Evolutionary conservation across 2,888 invertebrate genomes (phyloP), one percentile per base, ranked within the genome.

Genomic region (Apoderus coryli): DNA sequence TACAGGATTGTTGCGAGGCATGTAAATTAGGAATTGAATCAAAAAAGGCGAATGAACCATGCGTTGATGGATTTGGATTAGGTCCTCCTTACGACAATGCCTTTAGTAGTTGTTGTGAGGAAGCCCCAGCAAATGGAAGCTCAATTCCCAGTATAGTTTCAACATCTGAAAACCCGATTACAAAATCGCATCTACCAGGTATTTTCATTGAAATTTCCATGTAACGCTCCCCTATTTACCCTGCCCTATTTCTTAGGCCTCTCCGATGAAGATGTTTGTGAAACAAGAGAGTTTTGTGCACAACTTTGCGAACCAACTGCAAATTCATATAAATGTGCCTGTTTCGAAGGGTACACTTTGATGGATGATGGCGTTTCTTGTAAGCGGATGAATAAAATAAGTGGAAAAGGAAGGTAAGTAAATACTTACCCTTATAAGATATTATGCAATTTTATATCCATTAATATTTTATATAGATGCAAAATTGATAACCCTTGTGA

Each of bases 241-340:
- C n/a, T n/a, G n/a, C n/a, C n/a, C n/a, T 19, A 19, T 19, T 27
- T 34, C 29, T 10, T 22, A 36, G 33, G 36, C 10, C 33, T 38
- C 4, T 40, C 38, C 9, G 37, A 33, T 29, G 65, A 64, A 44
- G 67, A 69, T 43, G 59, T 72, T 27, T 73, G 74, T 46, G 64
- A 65, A 22, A 63, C 69, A 40, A 57, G 53, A 53, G 69, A 63
- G 24, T 56, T 79, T 9, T 86, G 85, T 52, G 76, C 78, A 0
- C 82, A 85, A 44, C 70, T 76, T 44, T 86, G 85, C 49, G 67
- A 80, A 13, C 76, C 82, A 2, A 64, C 72, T 0, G 72, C 67
- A 0, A 74, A 74, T 1, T 79, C 81, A 0, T 80, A 71, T 48
- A 64, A 58, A 37, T 81, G 82, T 47, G 67, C 69, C 40, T 82